Evolutionary conservation across 2,113 vertebrate genomes (phyloP).

Genomic region (Pangasianodon hypophthalmus): DNA sequence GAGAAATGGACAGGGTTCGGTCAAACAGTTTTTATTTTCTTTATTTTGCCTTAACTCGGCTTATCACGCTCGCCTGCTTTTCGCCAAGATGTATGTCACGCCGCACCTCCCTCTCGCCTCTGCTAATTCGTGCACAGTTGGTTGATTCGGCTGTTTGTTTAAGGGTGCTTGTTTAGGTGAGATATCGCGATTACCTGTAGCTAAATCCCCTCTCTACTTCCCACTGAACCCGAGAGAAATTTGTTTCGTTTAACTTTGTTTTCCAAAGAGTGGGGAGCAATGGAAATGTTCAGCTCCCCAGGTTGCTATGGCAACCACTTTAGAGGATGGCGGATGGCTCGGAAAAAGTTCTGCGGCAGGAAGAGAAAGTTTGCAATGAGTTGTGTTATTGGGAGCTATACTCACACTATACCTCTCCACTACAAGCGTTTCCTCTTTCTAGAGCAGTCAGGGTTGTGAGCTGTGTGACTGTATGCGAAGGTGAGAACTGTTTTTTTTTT

Average conservation of each 20-base stretch:
- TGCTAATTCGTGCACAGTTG: conserved; percentile 24
- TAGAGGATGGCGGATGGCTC: conserved; percentile 22
- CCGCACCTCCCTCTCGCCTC: conserved; percentile 15
- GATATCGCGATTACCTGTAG: conserved; percentile 38
- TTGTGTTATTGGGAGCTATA: neutral
- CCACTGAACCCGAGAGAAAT: conserved; percentile 39
- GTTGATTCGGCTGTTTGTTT: conserved; percentile 34
- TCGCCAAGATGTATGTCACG: conserved; percentile 1
- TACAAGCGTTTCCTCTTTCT: neutral
- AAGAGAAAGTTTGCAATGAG: conserved; percentile 28
- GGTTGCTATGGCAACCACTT: conserved; percentile 55
- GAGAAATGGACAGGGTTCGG: conserved; percentile 22
- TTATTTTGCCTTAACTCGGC: conserved; percentile 21
- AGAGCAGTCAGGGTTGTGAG: neutral
- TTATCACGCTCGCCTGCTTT: conserved; percentile 33
- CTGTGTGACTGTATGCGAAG: neutral
- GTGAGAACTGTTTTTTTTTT: neutral
- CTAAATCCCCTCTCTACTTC: conserved; percentile 22
- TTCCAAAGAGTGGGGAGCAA: conserved; percentile 32
- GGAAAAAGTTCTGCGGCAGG: conserved; percentile 31
- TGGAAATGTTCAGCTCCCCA: conserved; percentile 30
- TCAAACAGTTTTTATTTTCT: conserved; percentile 9
- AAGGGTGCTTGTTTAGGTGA: conserved; percentile 33
- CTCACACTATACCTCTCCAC: neutral
- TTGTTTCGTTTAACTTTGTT: conserved; percentile 49